Evolutionary conservation across 2,888 invertebrate genomes (phyloP).

Genomic region (Dastarcus helophoroides): DNA sequence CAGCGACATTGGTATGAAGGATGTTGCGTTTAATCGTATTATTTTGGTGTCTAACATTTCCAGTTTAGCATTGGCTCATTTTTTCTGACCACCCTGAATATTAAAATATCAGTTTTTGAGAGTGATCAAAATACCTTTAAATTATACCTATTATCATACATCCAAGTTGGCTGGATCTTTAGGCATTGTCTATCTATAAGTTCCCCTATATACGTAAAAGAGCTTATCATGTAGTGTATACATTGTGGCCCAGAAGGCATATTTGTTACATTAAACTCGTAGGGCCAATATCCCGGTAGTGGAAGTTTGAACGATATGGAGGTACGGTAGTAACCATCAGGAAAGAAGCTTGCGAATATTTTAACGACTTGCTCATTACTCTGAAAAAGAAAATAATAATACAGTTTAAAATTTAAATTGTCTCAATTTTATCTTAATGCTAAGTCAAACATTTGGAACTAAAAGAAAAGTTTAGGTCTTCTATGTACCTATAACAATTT

Average conservation of each 20-base stretch:
- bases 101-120: no score
- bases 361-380: no score
- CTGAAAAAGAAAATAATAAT: no score
- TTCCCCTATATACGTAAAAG: slow-evolving; percentile 44
- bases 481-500: not conserved
- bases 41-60: no score
- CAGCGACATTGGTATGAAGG: no score
- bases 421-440: slow-evolving; percentile 38
- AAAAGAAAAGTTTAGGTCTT: not conserved
- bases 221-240: slow-evolving; percentile 60
- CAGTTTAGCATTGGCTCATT: no score
- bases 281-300: slow-evolving; percentile 50
- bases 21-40: no score
- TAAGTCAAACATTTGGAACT: slow-evolving; percentile 22
- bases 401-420: no score
- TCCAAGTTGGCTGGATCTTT: slow-evolving; percentile 76
- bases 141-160: slow-evolving; percentile 50
- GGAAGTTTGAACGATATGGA: slow-evolving; percentile 44
- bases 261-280: slow-evolving; percentile 25
- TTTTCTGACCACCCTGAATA: no score
- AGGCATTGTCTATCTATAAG: slow-evolving; percentile 58
- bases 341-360: slow-evolving; percentile 31
- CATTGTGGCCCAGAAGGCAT: slow-evolving; percentile 43
- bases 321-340: slow-evolving; percentile 41
- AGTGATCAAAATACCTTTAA: slow-evolving; percentile 27